A percentile compares a stretch with the other conserved stretches of the same genome.
These are phyloP conservation scores for Actinia equina DNA, from an alignment of 64 coral and sea anemone species.

Conservation along the genomic window DNA sequence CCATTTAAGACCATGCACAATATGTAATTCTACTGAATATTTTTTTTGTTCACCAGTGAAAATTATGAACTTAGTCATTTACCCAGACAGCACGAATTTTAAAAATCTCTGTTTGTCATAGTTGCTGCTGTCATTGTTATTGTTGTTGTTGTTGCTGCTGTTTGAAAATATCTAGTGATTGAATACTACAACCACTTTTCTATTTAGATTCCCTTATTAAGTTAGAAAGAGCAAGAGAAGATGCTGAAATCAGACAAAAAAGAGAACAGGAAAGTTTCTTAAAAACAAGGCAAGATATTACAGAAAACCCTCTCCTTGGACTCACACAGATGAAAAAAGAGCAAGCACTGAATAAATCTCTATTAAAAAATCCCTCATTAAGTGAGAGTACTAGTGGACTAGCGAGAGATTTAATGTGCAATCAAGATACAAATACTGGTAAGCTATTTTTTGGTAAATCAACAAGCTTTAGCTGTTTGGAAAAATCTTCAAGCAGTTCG, in stretches of 20 bases:
- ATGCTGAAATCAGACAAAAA: slow-evolving; percentile 80
- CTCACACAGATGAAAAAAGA: slow-evolving; percentile 59
- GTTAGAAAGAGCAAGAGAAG: slow-evolving; percentile 72
- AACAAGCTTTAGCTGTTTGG: background rate
- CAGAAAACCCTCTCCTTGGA: slow-evolving; percentile 50
- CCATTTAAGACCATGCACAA: too few relatives aligned
- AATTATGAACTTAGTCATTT: too few relatives aligned
- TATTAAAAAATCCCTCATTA: background rate
- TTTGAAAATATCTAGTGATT: too few relatives aligned
- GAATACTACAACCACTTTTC: background rate
- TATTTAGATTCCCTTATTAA: slow-evolving; percentile 51
- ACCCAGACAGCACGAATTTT: too few relatives aligned
- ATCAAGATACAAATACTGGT: background rate
- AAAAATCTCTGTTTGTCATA: too few relatives aligned
- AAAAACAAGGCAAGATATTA: background rate
- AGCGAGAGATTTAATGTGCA: background rate
- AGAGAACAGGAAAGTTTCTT: slow-evolving; percentile 78
- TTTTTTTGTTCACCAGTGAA: too few relatives aligned
- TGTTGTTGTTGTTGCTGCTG: too few relatives aligned
- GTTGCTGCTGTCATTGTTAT: too few relatives aligned
- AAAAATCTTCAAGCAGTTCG: background rate
- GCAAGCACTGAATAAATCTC: background rate
- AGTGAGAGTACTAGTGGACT: background rate
- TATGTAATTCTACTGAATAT: too few relatives aligned
- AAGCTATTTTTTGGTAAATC: background rate